Percentiles rank a stretch among this genome's conserved stretches.
Conservation (phyloP, 2,113 vertebrate species). For the Xyliphius kryptos region DNA sequence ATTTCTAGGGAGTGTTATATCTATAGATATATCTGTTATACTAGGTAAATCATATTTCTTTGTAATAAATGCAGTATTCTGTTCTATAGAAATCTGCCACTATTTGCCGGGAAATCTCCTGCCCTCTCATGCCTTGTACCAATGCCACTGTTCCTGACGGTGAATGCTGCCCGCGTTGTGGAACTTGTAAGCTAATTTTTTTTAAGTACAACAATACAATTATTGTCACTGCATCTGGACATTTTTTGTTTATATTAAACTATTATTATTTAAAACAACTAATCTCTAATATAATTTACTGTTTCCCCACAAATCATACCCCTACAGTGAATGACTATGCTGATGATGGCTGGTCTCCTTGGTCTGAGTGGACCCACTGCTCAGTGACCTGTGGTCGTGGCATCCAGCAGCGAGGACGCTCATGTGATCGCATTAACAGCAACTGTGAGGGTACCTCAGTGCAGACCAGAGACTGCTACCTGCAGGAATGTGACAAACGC, state of each 20-base stretch:
- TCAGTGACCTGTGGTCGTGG: slow-evolving; percentile 91
- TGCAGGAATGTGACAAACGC: slow-evolving; percentile 95
- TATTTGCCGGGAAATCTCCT: slow-evolving; percentile 91
- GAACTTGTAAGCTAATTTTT: slow-evolving; percentile 81
- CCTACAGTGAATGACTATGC: slow-evolving; percentile 70
- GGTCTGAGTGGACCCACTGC: slow-evolving; percentile 97
- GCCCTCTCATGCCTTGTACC: slow-evolving; percentile 87
- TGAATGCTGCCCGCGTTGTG: slow-evolving; percentile 93
- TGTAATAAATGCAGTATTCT: no score
- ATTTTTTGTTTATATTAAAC: no score
- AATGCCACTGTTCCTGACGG: slow-evolving; percentile 92
- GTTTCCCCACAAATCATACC: no score
- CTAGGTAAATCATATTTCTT: no score
- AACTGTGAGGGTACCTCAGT: no score
- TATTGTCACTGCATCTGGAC: no score
- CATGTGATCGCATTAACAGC: slow-evolving; percentile 95
- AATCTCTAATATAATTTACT: no score
- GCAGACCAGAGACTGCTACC: no score
- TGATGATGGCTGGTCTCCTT: slow-evolving; percentile 92
- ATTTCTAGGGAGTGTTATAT: no score
- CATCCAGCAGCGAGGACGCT: slow-evolving; percentile 92
- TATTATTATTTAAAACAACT: no score
- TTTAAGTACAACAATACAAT: no score
- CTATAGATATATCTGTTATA: no score
- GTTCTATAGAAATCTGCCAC: slow-evolving; percentile 83